Evolutionary conservation across 2,113 vertebrate species (phyloP), one percentile per base, ranked within the genome.

Genomic region (Channa argus): DNA sequence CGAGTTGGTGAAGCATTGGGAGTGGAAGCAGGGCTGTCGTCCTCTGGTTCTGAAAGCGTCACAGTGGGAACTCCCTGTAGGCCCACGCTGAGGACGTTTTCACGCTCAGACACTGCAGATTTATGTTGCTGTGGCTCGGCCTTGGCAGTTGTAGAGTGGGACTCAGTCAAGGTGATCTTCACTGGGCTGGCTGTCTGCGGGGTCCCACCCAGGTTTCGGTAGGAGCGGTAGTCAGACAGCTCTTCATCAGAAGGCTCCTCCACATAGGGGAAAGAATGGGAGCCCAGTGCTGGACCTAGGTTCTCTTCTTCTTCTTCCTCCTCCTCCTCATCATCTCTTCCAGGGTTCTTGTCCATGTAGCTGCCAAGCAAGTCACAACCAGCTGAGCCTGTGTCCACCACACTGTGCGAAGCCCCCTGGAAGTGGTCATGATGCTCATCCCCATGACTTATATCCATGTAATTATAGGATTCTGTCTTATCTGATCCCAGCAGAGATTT

Each of bases 31-130:
- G 96, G 96, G 82, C 98, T 99, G 81, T 99, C 96, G 14, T 99
- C 98, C 89, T 99, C 98, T 0, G 97, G 97, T 90, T 99, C 98
- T 0, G 98, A 99, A 54, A 99, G 95, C 0, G 94, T 99, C 86
- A 99, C 97, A 0, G 90, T 98, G 3, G 98, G 98, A 51, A 99
- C 96, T 12, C 95, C 96, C 82, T 98, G 96, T 3, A 89, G 89
- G 75, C 95, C 95, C 4, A 95, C 95, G 59, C 97, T 99, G 73
- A 98, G 95, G 64, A 96, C 90, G 0, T 78, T 66, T 38, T 96
- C 94, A 13, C 93, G 24, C 60, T 94, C 87, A 74, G 93, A 85
- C 84, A 88, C 0, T 50, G 86, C 89, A 92, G 67, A 79, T 76
- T 79, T 83, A 0, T 13, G 71, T 9, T 66, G 70, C 33, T 67